Evolutionary conservation across 1,140 invertebrate genomes (phyloP), one percentile per base, ranked within the genome.

Genomic region (Drosophila lacertosa): DNA sequence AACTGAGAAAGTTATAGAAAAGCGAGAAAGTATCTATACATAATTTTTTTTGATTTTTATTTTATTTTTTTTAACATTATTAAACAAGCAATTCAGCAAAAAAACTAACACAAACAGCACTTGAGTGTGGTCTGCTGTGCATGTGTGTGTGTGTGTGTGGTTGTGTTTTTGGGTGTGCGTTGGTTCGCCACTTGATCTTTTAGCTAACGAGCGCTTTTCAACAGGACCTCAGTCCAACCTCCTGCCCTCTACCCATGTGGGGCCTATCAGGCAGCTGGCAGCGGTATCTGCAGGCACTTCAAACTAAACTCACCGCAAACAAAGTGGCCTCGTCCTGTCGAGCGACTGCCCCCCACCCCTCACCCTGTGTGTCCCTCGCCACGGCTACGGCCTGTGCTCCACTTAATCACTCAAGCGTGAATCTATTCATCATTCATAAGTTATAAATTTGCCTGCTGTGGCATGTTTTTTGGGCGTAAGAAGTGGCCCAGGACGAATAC

Each of bases 401-500:
- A 89, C 84, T 89, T 89, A 89, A 89, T 89, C 86, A 89, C 86
- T 89, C 80, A 74, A 89, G 80, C 86, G 80, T 86, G 78, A 89
- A 89, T 89, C 86, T 89, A 89, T 89, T 89, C 86, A 81, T 89
- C 82, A 88, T 88, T 88, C 82, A 88, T 88, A 88, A 88, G 82
- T 88, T 88, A 88, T 88, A 88, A 88, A 88, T 88, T 88, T 86
- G 79, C 79, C 75, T 83, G 70, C 80, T 69, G 60, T 72, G 65
- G 58, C 57, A 55, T 66, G 80, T 82, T 86, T 86, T 79, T 86
- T 55, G 82, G 73, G 62, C 71, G 54, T 64, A 74, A 74, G 71
- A 74, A 74, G 71, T 70, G 59, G 62, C 59, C 50, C 22, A 18
- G 44, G 32, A 37, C 32, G n/a, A n/a, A n/a, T n/a, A n/a, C n/a